Evolutionary conservation across 2,113 vertebrate genomes (phyloP), one percentile per base, ranked within the genome.

Genomic region (Sterrhoptilus dennistouni): DNA sequence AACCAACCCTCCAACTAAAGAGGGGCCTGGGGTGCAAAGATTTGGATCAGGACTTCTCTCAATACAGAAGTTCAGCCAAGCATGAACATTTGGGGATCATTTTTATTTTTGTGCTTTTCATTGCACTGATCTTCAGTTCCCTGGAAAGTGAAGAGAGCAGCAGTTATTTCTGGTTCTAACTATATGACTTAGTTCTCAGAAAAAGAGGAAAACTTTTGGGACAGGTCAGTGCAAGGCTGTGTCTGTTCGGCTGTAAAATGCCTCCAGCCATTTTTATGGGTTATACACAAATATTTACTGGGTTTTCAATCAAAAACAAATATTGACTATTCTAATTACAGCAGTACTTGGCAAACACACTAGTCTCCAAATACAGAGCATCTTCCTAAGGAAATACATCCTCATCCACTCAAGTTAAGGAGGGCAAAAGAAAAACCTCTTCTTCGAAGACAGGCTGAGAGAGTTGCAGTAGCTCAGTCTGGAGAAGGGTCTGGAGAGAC

Each of bases 271-370:
- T 81, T 95, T 87, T 57, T 49, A 75, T 25, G 56, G 49, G 33
- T 57, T 92, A 76, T 79, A 52, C 19, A 72, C 64, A 95, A 93
- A 92, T 94, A 95, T 93, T 95, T 95, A 93, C 66, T 6, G 20
- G 9, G 31, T 33, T 96, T 96, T 91, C 83, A 80, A 91, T 91
- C 59, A 93, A 94, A 91, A 77, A 2, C 80, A 96, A 96, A 72
- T 95, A 95, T 95, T 97, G 96, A 92, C 78, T 86, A 50, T 50
- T 94, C 66, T 72, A 91, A 89, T 74, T 89, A 60, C 49, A 93
- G 69, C 33, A 57, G 72, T 76, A 42, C 53, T 90, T 92, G 69
- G 91, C 85, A 94, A 86, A 72, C 14, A 8, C 0, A 0, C 31
- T 33, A 27, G 14, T 76, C 71, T 80, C 77, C 86, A 94, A 90